Evolutionary conservation across 2,888 invertebrate genomes (phyloP).

Genomic region (Atrina japonica): DNA sequence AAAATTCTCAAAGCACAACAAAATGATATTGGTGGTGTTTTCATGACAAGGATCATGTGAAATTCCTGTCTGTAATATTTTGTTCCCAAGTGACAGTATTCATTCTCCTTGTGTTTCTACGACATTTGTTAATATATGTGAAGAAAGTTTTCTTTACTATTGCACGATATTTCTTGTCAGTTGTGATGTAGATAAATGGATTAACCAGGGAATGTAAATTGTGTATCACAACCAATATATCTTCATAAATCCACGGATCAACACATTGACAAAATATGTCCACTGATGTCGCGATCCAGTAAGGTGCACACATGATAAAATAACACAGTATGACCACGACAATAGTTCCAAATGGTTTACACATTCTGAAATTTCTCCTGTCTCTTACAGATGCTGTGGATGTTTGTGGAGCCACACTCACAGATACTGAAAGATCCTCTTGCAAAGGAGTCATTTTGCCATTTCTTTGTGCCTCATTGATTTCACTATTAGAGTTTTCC

Average conservation of each 20-base stretch:
- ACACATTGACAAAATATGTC: constrained; percentile 60
- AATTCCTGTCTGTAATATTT: no score
- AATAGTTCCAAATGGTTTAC: constrained; percentile 61
- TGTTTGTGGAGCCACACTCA: no score
- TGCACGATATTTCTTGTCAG: constrained; percentile 59
- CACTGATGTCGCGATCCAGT: constrained; percentile 52
- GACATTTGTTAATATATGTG: no score
- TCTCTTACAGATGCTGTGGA: no score
- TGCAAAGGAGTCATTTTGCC: no score
- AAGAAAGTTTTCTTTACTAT: constrained; percentile 35
- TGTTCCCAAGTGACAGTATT: no score
- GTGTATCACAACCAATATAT: constrained; percentile 57
- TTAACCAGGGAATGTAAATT: constrained; percentile 64
- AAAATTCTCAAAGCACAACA: no score
- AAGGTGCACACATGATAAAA: constrained; percentile 64
- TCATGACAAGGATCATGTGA: no score
- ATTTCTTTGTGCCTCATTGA: constrained; percentile 4
- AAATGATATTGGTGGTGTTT: no score
- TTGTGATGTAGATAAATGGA: constrained; percentile 63
- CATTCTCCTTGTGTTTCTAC: no score
- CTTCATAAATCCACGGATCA: constrained; percentile 59
- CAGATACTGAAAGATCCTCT: no score
- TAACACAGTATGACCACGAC: constrained; percentile 57
- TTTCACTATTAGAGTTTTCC: constrained; percentile 7
- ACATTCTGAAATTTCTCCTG: constrained; percentile 38